phyloP scores from a whole-genome alignment of 2,888 invertebrate genomes.

The Tenthredo amoena region DNA sequence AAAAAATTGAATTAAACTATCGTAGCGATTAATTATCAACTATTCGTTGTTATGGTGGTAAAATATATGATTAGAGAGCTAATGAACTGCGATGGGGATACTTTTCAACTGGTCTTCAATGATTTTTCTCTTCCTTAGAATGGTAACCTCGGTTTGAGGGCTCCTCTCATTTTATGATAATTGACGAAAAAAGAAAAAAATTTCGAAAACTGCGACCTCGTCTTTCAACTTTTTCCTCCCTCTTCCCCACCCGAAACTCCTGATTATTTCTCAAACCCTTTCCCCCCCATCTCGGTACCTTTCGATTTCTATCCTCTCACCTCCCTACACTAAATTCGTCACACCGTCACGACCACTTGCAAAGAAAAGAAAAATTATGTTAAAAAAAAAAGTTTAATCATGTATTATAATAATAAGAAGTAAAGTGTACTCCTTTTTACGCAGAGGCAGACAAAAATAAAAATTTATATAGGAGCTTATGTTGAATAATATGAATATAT shows the following conservation, averaged over 20 bases:
- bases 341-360: conserved; percentile 48
- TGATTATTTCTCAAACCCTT: neutral
- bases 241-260: neutral
- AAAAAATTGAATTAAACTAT: conserved; percentile 23
- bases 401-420: conserved; percentile 40
- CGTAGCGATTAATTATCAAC: conserved; percentile 43
- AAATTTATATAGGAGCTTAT: neutral
- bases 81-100: conserved; percentile 35
- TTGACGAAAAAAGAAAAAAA: neutral
- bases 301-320: neutral
- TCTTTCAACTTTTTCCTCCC: neutral
- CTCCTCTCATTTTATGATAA: conserved; percentile 26
- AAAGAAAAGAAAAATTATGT: neutral
- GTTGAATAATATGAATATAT: conserved; percentile 29
- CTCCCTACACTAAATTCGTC: neutral
- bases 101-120: neutral
- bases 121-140: conserved; percentile 26
- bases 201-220: neutral
- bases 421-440: conserved; percentile 20
- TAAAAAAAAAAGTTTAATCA: conserved; percentile 36
- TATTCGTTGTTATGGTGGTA: conserved; percentile 50
- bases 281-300: neutral
- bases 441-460: conserved; percentile 7
- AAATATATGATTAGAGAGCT: conserved; percentile 35
- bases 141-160: neutral